These are phyloP conservation scores for Autographa pulchrina DNA, from an alignment of 2,888 invertebrate species.

Conservation along the genomic window DNA sequence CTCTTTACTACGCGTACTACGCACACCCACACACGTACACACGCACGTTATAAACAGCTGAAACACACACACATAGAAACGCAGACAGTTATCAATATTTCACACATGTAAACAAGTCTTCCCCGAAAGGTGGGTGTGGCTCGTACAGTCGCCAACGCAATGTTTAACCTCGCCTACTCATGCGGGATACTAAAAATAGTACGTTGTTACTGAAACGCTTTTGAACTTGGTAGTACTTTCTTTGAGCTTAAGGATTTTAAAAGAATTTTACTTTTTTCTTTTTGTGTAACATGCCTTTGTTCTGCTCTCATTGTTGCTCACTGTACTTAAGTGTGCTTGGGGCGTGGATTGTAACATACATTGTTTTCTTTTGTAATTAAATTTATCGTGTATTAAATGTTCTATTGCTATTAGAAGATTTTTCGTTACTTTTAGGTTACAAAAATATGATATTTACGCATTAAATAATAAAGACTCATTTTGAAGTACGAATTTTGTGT, in stretches of 20 bases:
- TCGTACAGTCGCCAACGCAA: slow-evolving; percentile 23
- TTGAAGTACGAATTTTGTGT: too few relatives aligned
- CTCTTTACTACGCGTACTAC: slow-evolving; percentile 30
- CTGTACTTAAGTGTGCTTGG: slow-evolving; percentile 8
- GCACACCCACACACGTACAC: neutral
- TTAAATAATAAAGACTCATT: neutral
- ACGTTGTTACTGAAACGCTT: slow-evolving; percentile 1
- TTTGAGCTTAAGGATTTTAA: slow-evolving; percentile 15
- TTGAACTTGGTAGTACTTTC: neutral
- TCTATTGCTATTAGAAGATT: neutral
- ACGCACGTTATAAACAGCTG: neutral
- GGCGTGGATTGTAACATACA: slow-evolving; percentile 14
- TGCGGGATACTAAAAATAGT: slow-evolving; percentile 24
- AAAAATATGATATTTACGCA: neutral
- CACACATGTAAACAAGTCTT: slow-evolving; percentile 17
- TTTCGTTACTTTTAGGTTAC: neutral
- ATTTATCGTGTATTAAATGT: neutral
- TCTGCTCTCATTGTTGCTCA: neutral
- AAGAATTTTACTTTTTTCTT: slow-evolving; percentile 3
- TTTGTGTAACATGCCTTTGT: neutral
- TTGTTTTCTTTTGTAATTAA: neutral
- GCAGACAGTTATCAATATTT: slow-evolving; percentile 18
- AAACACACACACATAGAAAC: slow-evolving; percentile 22
- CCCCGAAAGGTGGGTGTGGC: slow-evolving; percentile 41
- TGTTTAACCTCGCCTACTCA: slow-evolving; percentile 22